Evolutionary conservation across 2,113 vertebrate species (phyloP), one percentile per base, ranked within the genome.

Genomic region (Anarhynchus alexandrinus): DNA sequence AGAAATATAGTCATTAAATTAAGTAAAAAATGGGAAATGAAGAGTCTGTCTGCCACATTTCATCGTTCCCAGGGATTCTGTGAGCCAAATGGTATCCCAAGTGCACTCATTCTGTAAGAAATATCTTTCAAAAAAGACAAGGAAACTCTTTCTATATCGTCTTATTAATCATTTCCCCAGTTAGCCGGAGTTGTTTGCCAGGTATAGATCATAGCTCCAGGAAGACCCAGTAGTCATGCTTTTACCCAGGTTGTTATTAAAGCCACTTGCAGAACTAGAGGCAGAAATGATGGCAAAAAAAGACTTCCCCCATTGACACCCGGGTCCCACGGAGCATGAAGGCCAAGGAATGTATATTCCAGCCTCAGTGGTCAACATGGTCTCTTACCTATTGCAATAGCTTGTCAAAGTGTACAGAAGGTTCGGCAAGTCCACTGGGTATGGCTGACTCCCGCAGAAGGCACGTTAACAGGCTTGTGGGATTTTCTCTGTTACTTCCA

Each of bases 401-500:
- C 19, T 78, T 11, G 21, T 69, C 27, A 67, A 87, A 89, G 76
- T 5, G 0, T 43, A 47, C 61, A 38, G 3, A 7, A 32, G 36
- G 40, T 82, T 17, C 2, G 1, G 13, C 29, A 79, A 78, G 23
- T 66, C 30, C 42, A 36, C 47, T 29, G 61, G 5, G 5, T 40
- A 57, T 19, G 25, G 10, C 34, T 76, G 84, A 55, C 25, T 76
- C 54, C 30, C 0, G 0, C 45, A 61, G 65, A 78, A 91, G 61
- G 40, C 47, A 51, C 1, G 3, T 78, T 81, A 87, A 74, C 61
- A 71, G 74, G 61, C 82, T 95, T 86, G 65, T 72, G 47, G 49
- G 70, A 87, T 96, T 94, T 96, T 95, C 64, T 91, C 26, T 49
- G 14, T 71, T 89, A 49, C 59, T 87, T 59, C 47, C 47, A 89